A percentile compares a stretch with the other conserved stretches of the same genome.
phyloP scores from a whole-genome alignment of 2,888 invertebrate genomes.

The Ramazzottius varieornatus region DNA sequence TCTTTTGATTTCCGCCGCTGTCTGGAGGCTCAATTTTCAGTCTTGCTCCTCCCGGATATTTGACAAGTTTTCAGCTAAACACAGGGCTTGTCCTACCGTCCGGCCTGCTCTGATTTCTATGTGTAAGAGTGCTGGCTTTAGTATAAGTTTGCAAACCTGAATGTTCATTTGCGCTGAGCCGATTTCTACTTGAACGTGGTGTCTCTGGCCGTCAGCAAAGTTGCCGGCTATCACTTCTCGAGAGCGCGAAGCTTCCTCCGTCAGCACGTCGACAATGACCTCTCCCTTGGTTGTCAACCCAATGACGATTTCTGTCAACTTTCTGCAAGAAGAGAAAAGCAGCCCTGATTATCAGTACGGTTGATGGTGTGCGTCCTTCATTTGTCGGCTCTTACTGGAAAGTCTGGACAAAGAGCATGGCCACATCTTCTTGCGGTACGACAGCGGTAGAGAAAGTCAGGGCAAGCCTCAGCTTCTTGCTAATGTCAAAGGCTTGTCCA shows the following conservation, averaged over 20 bases:
- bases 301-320: not conserved
- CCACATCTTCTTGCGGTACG: constrained; percentile 25
- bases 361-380: no score
- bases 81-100: no score
- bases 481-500: not conserved
- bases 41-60: no score
- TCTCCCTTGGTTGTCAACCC: not conserved
- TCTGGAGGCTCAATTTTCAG: no score
- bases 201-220: not conserved
- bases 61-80: no score
- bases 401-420: constrained; percentile 49
- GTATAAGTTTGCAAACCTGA: no score
- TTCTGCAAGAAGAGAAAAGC: not conserved
- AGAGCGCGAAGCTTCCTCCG: not conserved
- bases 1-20: no score
- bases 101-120: no score
- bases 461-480: constrained; percentile 40
- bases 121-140: no score
- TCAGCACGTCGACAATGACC: not conserved
- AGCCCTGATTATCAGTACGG: not conserved
- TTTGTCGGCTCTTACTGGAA: not conserved
- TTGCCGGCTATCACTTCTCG: not conserved
- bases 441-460: constrained; percentile 50
- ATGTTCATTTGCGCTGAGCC: not conserved
- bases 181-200: not conserved